A percentile compares a stretch with the other conserved stretches of the same genome.
These are phyloP conservation scores for Emydocephalus ijimae DNA, from an alignment of 2,113 vertebrate genomes.

Conservation along the genomic window DNA sequence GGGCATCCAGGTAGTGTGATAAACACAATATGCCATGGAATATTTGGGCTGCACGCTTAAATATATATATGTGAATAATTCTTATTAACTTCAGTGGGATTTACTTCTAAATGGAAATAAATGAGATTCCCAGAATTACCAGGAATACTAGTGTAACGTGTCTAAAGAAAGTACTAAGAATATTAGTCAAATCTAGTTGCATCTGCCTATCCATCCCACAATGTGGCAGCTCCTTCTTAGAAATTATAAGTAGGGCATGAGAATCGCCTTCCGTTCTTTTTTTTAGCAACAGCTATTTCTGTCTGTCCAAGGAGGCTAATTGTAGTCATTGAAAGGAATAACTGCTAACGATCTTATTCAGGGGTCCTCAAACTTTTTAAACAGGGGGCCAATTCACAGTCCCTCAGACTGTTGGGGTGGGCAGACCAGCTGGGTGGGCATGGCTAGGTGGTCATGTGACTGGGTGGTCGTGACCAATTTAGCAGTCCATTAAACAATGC, in stretches of 20 bases:
- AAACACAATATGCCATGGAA: neutral
- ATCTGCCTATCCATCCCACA: neutral
- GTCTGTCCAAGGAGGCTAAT: neutral
- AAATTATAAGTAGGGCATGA: neutral
- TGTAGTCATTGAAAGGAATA: neutral
- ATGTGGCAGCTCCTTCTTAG: neutral
- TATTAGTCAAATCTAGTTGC: neutral
- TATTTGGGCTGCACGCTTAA: neutral
- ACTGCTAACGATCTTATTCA: neutral
- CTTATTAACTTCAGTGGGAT: neutral
- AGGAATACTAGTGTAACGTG: neutral
- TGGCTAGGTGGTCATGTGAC: no score
- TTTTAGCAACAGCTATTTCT: neutral
- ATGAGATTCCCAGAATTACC: neutral
- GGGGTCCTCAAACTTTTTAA: no score
- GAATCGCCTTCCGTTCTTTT: neutral
- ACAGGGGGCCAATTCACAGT: no score
- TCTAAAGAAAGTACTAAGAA: neutral
- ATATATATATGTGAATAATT: neutral
- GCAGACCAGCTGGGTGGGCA: no score
- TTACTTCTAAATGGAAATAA: neutral
- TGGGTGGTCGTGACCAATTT: no score
- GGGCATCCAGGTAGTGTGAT: no score
- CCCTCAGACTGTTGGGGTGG: no score
- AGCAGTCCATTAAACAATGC: no score